Evolutionary conservation across 1,140 invertebrate species (phyloP).

Genomic region (Euglossa dilemma): DNA sequence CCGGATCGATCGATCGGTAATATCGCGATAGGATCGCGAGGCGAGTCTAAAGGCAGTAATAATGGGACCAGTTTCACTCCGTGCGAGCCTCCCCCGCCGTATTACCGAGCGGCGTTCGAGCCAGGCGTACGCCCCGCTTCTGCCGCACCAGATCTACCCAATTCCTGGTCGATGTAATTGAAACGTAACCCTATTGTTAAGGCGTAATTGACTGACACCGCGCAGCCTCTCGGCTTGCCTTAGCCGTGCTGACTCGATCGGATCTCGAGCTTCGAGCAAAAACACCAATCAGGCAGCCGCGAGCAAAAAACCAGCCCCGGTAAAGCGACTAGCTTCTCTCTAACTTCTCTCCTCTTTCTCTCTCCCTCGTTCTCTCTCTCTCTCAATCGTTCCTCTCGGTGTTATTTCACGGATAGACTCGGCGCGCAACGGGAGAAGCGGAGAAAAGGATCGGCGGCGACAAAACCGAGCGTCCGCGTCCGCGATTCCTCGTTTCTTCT

Average conservation of each 20-base stretch:
- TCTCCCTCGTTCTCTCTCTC: neutral
- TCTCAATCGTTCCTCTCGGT: neutral
- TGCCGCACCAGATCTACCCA: conserved; percentile 41
- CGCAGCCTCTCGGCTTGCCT: conserved; percentile 61
- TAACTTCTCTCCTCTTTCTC: conserved; percentile 25
- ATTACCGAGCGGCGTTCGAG: conserved; percentile 6
- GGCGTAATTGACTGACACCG: conserved; percentile 79
- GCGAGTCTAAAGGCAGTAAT: neutral
- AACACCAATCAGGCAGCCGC: conserved; percentile 70
- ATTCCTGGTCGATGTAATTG: conserved; percentile 75
- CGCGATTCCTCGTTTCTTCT: neutral
- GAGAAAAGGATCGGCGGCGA: neutral
- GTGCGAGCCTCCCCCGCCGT: neutral
- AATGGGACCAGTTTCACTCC: neutral
- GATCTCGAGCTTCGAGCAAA: conserved; percentile 67
- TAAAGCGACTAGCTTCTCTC: conserved; percentile 59
- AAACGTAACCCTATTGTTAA: conserved; percentile 81
- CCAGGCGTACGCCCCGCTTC: neutral
- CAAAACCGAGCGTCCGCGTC: conserved; percentile 4
- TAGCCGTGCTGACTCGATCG: conserved; percentile 63
- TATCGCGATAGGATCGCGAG: neutral
- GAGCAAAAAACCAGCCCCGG: conserved; percentile 65
- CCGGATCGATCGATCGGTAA: too few relatives aligned
- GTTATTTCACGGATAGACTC: conserved; percentile 15
- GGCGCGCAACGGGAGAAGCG: neutral